Conservation (phyloP, 2,888 invertebrate species). For the Hanleya hanleyi region DNA sequence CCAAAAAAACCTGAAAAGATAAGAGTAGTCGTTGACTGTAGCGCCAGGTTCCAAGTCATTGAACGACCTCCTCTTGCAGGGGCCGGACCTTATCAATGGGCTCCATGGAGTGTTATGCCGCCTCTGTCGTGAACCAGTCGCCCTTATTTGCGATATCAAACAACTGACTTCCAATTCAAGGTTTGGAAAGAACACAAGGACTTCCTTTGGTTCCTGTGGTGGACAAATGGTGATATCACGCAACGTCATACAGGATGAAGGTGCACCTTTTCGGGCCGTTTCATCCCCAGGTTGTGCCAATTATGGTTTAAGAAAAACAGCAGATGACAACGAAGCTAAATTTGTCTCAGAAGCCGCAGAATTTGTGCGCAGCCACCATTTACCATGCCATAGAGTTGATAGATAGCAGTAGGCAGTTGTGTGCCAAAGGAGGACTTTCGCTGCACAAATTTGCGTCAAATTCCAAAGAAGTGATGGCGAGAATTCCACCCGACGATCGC, state of each 20-base stretch:
- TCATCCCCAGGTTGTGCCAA: constrained; percentile 14
- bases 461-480: too few relatives aligned
- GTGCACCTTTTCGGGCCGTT: too few relatives aligned
- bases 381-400: too few relatives aligned
- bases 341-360: too few relatives aligned
- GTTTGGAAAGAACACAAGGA: constrained; percentile 10
- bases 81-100: constrained; percentile 18
- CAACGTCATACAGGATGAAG: constrained; percentile 19
- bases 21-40: too few relatives aligned
- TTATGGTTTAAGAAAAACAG: constrained; percentile 6
- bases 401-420: too few relatives aligned
- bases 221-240: constrained; percentile 20
- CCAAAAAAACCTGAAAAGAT: constrained; percentile 22
- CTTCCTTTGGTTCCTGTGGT: constrained; percentile 17
- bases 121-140: constrained; percentile 21
- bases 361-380: too few relatives aligned
- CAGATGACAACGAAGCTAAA: too few relatives aligned
- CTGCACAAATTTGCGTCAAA: too few relatives aligned
- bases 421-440: too few relatives aligned
- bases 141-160: constrained; percentile 23
- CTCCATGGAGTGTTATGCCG: constrained; percentile 20
- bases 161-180: constrained; percentile 14
- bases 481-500: too few relatives aligned
- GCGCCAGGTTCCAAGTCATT: constrained; percentile 2
- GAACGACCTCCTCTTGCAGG: constrained; percentile 21